Base-by-base conservation (phyloP, 1,140 invertebrate species). In the Galleria mellonella region DNA sequence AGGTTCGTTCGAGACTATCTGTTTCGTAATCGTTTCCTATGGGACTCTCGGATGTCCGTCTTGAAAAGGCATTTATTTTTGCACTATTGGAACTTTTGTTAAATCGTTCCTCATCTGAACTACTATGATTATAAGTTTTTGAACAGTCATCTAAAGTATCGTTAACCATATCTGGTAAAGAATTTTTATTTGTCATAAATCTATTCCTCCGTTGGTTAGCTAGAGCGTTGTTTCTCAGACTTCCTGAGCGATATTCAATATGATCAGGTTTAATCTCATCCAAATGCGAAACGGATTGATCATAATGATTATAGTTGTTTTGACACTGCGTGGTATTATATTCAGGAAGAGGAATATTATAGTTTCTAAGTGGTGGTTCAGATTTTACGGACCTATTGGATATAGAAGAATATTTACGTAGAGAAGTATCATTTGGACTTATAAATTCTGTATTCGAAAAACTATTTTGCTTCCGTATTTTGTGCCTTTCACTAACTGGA, bases 1-100 rank as follows among this genome's bases (percentile, higher is more conserved):
- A 76, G 44, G 87, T 89, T 52, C 92, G 88, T 76, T 95, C 93
- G 39, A 94, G 78, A 73, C 94, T 95, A 53, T 95, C 94, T 0
- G 92, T 90, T 62, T 95, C 93, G 55, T 94, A 94, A 44, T 93
- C 90, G 37, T 89, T 81, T 9, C 82, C 84, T 43, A 56, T 52
- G 29, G 69, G 67, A 52, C 63, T 81, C 9, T 78, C 75, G 11
- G 70, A 58, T 51, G 47, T 62, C 23, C 62, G 37, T 55, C 62
- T 62, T 9, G 51, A 32, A 43, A 45, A 57, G 14, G n/a, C 15
- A 14, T 59, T 55, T 45, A 51, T 43, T 52, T 11, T 54, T 46
- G 42, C 55, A 51, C 52, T 58, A 46, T 41, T 50, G 3, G 35
- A 2, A 33, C 39, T 44, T 29, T 64, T 52, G 30, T 51, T 43